Percentiles rank a stretch among this genome's conserved stretches.
Evolutionary conservation across 2,888 invertebrate genomes (phyloP).

Genomic region (Limenitis camilla): DNA sequence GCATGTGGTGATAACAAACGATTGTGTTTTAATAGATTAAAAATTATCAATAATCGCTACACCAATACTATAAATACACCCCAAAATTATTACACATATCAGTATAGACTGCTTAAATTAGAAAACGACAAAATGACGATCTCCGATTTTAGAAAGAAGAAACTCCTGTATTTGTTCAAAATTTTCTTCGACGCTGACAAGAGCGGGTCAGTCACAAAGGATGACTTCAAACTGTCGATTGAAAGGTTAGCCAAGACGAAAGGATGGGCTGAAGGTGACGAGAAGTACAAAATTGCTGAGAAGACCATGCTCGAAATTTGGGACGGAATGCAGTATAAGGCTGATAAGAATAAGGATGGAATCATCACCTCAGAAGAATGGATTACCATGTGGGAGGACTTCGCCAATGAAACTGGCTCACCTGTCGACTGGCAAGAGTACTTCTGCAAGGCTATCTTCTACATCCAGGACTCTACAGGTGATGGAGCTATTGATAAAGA

Average conservation of each 20-base stretch:
- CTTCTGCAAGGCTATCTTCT: slow-evolving; percentile 91
- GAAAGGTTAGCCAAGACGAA: slow-evolving; percentile 87
- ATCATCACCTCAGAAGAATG: slow-evolving; percentile 91
- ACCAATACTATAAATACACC: slow-evolving; percentile 14
- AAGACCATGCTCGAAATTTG: slow-evolving; percentile 85
- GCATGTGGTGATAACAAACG: too few relatives aligned
- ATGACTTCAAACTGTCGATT: slow-evolving; percentile 88
- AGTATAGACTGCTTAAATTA: slow-evolving; percentile 7
- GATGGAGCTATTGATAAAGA: slow-evolving; percentile 84
- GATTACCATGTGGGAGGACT: slow-evolving; percentile 90
- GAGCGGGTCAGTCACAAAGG: slow-evolving; percentile 89
- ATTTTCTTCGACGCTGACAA: slow-evolving; percentile 91
- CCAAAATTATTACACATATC: neutral
- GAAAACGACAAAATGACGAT: slow-evolving; percentile 45
- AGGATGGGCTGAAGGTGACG: slow-evolving; percentile 83
- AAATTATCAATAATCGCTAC: slow-evolving; percentile 15
- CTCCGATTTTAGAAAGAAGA: slow-evolving; percentile 91
- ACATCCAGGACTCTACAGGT: slow-evolving; percentile 88
- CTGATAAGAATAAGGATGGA: slow-evolving; percentile 88
- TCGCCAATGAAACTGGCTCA: slow-evolving; percentile 80
- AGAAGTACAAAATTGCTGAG: slow-evolving; percentile 82
- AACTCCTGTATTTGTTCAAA: slow-evolving; percentile 88
- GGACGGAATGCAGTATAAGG: slow-evolving; percentile 85
- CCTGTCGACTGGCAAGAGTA: slow-evolving; percentile 88
- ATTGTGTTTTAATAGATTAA: slow-evolving; percentile 17